Conservation (phyloP, 2,888 invertebrate genomes). For the Scaptomyza caliginosa region DNA sequence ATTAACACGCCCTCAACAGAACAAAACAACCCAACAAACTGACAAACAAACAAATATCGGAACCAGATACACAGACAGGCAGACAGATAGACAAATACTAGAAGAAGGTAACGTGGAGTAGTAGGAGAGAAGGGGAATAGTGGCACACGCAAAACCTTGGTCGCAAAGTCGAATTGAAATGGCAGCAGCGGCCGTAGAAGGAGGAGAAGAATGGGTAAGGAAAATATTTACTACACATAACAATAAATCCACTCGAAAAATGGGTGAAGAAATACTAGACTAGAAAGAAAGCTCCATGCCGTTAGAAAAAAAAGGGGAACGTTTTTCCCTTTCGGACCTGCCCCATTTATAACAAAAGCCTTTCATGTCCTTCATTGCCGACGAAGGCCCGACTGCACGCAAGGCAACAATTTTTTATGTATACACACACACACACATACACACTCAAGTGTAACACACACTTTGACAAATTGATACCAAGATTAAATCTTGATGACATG, state of each 20-base stretch:
- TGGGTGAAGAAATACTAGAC: constrained; percentile 40
- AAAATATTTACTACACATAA: constrained; percentile 80
- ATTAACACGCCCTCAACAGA: constrained; percentile 71
- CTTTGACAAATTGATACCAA: constrained; percentile 80
- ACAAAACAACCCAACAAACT: constrained; percentile 40
- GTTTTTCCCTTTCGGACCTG: constrained; percentile 39
- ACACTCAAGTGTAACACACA: constrained; percentile 62
- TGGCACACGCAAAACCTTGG: constrained; percentile 64
- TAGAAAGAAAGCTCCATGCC: not conserved
- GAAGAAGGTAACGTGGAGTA: constrained; percentile 4
- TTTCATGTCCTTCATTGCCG: constrained; percentile 55
- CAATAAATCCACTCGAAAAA: constrained; percentile 76
- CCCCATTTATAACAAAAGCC: constrained; percentile 55
- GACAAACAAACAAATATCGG: constrained; percentile 54
- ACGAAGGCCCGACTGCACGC: constrained; percentile 53
- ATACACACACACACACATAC: not conserved
- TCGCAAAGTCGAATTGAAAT: constrained; percentile 67
- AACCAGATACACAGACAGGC: constrained; percentile 26
- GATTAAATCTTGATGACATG: constrained; percentile 71
- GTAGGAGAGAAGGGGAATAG: not conserved
- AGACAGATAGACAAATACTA: constrained; percentile 32
- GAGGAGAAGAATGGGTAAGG: constrained; percentile 41
- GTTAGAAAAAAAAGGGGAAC: not conserved
- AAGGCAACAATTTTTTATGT: constrained; percentile 62
- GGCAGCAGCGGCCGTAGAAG: constrained; percentile 6